Evolutionary conservation across 2,113 vertebrate genomes (phyloP).

Genomic region (Microcebus tavaratra): DNA sequence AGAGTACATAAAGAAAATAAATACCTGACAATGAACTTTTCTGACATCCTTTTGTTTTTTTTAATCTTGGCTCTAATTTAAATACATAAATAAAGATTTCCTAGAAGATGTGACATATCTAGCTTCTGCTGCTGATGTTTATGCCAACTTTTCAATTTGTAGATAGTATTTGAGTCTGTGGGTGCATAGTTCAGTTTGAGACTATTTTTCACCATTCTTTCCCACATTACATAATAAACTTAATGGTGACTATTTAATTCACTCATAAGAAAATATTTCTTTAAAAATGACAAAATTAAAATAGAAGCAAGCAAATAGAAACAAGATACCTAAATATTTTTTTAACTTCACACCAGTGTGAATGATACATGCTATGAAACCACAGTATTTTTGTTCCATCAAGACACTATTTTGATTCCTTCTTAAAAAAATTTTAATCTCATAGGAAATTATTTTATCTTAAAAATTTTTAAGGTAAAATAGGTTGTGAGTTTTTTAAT

Average conservation of each 20-base stretch:
- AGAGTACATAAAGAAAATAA: neutral
- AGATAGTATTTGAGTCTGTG: neutral
- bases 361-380: neutral
- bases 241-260: slow-evolving; percentile 1
- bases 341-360: slow-evolving; percentile 11
- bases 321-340: neutral
- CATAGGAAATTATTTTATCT: slow-evolving; percentile 1
- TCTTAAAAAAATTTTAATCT: neutral
- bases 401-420: neutral
- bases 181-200: neutral
- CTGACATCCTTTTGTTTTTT: neutral
- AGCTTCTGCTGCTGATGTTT: neutral
- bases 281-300: neutral
- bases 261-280: neutral
- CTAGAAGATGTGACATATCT: neutral
- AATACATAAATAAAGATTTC: neutral
- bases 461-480: slow-evolving; percentile 4
- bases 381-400: neutral
- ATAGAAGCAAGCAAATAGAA: neutral
- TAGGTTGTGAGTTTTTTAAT: neutral
- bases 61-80: neutral
- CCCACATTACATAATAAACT: neutral
- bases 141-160: neutral
- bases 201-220: neutral
- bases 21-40: neutral